phyloP scores from a whole-genome alignment of 1,140 invertebrate genomes.

The Rhyzopertha dominica region DNA sequence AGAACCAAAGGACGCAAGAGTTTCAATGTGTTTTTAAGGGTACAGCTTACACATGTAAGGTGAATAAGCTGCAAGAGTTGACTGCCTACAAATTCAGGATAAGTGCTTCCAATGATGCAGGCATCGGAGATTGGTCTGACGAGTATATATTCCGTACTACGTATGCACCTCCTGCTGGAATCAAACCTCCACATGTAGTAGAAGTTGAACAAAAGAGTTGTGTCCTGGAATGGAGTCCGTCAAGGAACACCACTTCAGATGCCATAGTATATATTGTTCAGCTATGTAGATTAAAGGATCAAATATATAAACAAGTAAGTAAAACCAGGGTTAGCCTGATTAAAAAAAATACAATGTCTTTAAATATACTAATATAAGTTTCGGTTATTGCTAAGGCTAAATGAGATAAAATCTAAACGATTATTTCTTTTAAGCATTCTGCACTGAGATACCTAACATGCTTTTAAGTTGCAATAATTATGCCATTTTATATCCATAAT shows the following conservation, averaged over 20 bases:
- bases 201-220: slow-evolving; percentile 49
- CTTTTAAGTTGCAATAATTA: too few relatives aligned
- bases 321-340: slow-evolving; percentile 1
- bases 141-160: slow-evolving; percentile 64
- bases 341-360: background rate
- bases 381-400: background rate
- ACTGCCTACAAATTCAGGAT: slow-evolving; percentile 77
- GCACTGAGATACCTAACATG: too few relatives aligned
- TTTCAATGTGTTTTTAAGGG: slow-evolving; percentile 76
- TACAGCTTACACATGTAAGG: slow-evolving; percentile 67
- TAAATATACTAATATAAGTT: background rate
- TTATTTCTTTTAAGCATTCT: too few relatives aligned
- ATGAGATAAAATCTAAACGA: background rate
- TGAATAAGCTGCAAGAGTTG: slow-evolving; percentile 73
- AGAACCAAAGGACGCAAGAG: slow-evolving; percentile 57
- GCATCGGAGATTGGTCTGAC: slow-evolving; percentile 71
- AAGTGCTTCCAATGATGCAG: slow-evolving; percentile 75
- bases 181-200: slow-evolving; percentile 61
- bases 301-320: slow-evolving; percentile 56
- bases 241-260: slow-evolving; percentile 52
- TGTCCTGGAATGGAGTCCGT: slow-evolving; percentile 54
- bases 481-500: too few relatives aligned
- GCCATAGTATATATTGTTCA: slow-evolving; percentile 62
- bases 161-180: slow-evolving; percentile 68
- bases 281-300: slow-evolving; percentile 56